phyloP scores from a whole-genome alignment of 1,140 invertebrate species.

The Leptestheria dahalacensis region DNA sequence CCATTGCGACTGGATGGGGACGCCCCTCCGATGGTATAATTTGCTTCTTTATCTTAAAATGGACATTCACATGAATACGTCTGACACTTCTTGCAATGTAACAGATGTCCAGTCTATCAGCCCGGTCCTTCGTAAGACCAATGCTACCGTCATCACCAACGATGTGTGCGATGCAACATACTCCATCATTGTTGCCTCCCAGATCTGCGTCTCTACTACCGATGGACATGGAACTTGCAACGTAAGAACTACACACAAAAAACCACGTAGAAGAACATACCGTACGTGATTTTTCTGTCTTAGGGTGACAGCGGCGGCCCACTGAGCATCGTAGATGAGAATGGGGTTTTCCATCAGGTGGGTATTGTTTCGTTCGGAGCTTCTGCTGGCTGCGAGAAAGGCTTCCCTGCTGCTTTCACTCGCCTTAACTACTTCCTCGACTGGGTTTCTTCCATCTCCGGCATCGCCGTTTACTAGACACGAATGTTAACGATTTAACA shows the following conservation, averaged over 20 bases:
- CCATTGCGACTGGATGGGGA: constrained; percentile 28
- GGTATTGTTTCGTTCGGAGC: constrained; percentile 38
- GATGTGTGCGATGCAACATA: background rate
- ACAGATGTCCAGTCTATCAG: background rate
- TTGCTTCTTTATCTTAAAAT: background rate
- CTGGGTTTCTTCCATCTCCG: constrained; percentile 36
- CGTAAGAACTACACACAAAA: background rate
- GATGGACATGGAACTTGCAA: constrained; percentile 5
- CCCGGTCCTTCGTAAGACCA: background rate
- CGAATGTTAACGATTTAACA: too few relatives aligned
- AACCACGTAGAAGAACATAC: background rate
- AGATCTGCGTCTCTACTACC: background rate
- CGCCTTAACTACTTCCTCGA: constrained; percentile 33
- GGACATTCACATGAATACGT: background rate
- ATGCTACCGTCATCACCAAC: constrained; percentile 1
- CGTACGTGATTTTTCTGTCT: background rate
- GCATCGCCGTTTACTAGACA: constrained; percentile 7
- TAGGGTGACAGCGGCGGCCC: constrained; percentile 64
- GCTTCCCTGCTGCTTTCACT: constrained; percentile 36
- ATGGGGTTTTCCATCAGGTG: constrained; percentile 23
- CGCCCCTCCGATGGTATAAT: constrained; percentile 17
- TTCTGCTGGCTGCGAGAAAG: constrained; percentile 32
- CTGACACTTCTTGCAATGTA: background rate
- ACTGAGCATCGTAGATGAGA: constrained; percentile 25
- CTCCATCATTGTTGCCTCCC: background rate